These are phyloP conservation scores for Podarcis cretensis DNA, from an alignment of 2,113 vertebrate genomes.

Conservation along the genomic window DNA sequence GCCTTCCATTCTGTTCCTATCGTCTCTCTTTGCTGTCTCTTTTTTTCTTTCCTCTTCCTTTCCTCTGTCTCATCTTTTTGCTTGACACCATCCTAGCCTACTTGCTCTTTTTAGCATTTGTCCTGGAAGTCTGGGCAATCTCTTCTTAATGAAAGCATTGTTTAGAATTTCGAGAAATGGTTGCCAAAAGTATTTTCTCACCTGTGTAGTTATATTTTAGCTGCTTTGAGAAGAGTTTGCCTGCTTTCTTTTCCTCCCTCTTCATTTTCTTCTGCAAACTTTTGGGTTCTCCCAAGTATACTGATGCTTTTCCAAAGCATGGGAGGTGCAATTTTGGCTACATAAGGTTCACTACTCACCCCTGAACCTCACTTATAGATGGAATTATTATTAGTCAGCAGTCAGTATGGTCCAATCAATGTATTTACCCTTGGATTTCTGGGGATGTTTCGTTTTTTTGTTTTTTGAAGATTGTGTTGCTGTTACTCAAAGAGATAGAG, in stretches of 20 bases:
- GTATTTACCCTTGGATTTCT: not conserved
- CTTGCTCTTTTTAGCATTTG: not conserved
- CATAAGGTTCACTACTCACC: not conserved
- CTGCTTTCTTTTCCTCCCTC: not conserved
- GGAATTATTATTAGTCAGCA: not conserved
- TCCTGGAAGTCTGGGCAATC: too few species aligned
- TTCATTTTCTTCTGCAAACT: not conserved
- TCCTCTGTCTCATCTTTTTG: not conserved
- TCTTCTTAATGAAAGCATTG: not conserved
- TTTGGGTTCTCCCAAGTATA: not conserved
- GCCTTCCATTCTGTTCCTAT: not conserved
- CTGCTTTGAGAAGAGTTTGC: not conserved
- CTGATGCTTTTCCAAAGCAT: not conserved
- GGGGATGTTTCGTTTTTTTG: constrained; percentile 53
- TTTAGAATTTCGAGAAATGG: not conserved
- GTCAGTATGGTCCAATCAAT: not conserved
- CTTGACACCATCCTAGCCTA: not conserved
- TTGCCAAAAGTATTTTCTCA: not conserved
- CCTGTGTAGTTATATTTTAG: not conserved
- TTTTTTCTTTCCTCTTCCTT: not conserved
- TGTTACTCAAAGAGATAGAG: constrained; percentile 56
- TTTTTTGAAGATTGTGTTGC: constrained; percentile 35
- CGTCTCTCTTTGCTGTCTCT: not conserved
- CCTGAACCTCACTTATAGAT: not conserved
- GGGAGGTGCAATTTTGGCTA: not conserved